These are phyloP conservation scores for Diaphora mendica DNA, from an alignment of 2,888 invertebrate genomes.

Conservation along the genomic window DNA sequence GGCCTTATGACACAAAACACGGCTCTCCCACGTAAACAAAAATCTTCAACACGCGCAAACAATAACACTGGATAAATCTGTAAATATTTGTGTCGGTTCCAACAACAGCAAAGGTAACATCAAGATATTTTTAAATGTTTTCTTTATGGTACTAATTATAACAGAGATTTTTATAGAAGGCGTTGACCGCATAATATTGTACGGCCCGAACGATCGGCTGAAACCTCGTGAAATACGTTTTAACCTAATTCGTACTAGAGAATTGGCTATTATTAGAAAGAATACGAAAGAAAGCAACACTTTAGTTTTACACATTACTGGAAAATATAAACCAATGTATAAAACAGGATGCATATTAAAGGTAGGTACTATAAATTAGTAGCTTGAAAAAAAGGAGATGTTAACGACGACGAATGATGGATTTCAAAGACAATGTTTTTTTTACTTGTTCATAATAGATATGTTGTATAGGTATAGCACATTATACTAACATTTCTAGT, in stretches of 20 bases:
- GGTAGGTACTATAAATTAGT: not conserved
- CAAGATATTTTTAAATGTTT: slow-evolving; percentile 15
- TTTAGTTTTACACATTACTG: not conserved
- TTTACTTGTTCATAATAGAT: too few species aligned
- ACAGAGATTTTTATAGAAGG: slow-evolving; percentile 15
- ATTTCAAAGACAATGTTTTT: too few species aligned
- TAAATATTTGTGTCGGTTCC: slow-evolving; percentile 14
- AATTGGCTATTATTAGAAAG: not conserved
- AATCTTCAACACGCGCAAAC: not conserved
- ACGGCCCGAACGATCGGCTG: not conserved
- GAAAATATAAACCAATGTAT: not conserved
- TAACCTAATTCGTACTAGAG: slow-evolving; percentile 3
- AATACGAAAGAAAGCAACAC: not conserved
- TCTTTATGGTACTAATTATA: slow-evolving; percentile 14
- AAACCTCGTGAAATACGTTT: not conserved
- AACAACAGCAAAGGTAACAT: slow-evolving; percentile 12
- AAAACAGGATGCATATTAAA: not conserved
- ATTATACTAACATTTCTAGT: not conserved
- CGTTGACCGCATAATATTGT: slow-evolving; percentile 14
- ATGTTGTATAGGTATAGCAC: not conserved
- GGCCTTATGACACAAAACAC: not conserved
- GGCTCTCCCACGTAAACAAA: not conserved
- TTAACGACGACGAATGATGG: too few species aligned
- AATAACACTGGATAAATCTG: slow-evolving; percentile 9
- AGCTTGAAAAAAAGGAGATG: not conserved